Evolutionary conservation across 2,888 invertebrate genomes (phyloP).

Genomic region (Sarcophaga variegata): DNA sequence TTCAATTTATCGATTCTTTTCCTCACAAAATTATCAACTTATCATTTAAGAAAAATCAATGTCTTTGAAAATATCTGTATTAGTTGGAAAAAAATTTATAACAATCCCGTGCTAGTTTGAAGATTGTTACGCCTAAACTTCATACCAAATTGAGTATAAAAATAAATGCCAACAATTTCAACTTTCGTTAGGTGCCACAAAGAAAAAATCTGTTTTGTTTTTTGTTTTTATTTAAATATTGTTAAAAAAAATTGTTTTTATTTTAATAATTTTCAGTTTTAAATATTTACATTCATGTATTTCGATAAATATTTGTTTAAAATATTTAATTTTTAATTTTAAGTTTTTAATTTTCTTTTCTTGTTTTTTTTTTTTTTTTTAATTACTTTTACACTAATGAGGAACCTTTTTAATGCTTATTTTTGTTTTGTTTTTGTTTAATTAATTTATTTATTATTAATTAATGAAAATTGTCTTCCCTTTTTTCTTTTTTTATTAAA

Average conservation of each 20-base stretch:
- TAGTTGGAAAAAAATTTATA: too few species aligned
- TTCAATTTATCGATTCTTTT: too few species aligned
- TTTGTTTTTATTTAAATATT: slow-evolving; percentile 70
- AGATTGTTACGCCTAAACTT: too few species aligned
- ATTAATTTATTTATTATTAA: slow-evolving; percentile 56
- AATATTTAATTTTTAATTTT: slow-evolving; percentile 61
- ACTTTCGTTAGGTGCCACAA: too few species aligned
- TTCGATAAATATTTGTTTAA: slow-evolving; percentile 70
- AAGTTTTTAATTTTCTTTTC: slow-evolving; percentile 53
- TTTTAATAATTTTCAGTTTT: slow-evolving; percentile 62
- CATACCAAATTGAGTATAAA: too few species aligned
- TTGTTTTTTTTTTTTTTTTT: slow-evolving; percentile 55
- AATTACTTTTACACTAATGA: slow-evolving; percentile 76
- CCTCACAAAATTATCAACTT: too few species aligned
- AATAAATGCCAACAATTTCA: too few species aligned
- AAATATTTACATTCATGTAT: slow-evolving; percentile 67
- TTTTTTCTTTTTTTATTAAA: slow-evolving; percentile 44
- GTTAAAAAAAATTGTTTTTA: slow-evolving; percentile 58
- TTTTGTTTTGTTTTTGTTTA: slow-evolving; percentile 51
- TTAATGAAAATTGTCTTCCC: slow-evolving; percentile 69
- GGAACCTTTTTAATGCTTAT: slow-evolving; percentile 74
- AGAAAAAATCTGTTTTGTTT: slow-evolving; percentile 31
- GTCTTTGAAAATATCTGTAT: too few species aligned
- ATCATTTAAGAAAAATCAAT: too few species aligned
- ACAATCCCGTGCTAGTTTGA: too few species aligned